phyloP scores from a whole-genome alignment of 2,113 vertebrate species.

The Pachypanchax playfairii region DNA sequence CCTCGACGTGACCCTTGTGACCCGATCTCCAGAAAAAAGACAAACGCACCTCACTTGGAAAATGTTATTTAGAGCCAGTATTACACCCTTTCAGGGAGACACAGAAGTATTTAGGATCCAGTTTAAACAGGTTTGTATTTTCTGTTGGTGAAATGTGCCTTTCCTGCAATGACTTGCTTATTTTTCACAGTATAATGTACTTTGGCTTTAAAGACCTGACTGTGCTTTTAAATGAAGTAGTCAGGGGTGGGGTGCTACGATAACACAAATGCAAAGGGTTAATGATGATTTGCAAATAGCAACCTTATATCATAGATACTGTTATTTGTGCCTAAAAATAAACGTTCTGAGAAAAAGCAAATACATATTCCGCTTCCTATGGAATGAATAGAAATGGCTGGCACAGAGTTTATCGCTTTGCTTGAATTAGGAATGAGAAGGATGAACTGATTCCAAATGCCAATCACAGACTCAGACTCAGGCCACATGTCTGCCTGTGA shows the following conservation, averaged over 20 bases:
- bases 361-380: constrained; percentile 24
- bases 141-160: constrained; percentile 2
- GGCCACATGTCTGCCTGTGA: constrained; percentile 72
- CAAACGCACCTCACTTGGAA: no score
- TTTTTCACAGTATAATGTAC: constrained; percentile 14
- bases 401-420: constrained; percentile 62
- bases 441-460: constrained; percentile 70
- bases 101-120: not conserved
- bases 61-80: constrained; percentile 5
- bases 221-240: constrained; percentile 21
- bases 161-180: constrained; percentile 13
- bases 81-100: not conserved
- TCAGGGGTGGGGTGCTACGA: constrained; percentile 9
- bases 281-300: constrained; percentile 16
- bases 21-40: constrained; percentile 7
- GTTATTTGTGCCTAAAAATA: not conserved
- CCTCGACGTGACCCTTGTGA: constrained; percentile 7
- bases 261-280: constrained; percentile 1
- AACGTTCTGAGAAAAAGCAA: constrained; percentile 8
- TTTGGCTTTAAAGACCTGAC: constrained; percentile 23
- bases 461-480: constrained; percentile 73
- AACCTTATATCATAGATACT: constrained; percentile 4
- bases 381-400: constrained; percentile 73
- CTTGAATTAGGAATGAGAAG: constrained; percentile 63
- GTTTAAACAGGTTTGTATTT: constrained; percentile 1